Evolutionary conservation across 2,797 vertebrate species (phyloP), one percentile per base, ranked within the genome.

Genomic region (Melanogrammus aeglefinus): DNA sequence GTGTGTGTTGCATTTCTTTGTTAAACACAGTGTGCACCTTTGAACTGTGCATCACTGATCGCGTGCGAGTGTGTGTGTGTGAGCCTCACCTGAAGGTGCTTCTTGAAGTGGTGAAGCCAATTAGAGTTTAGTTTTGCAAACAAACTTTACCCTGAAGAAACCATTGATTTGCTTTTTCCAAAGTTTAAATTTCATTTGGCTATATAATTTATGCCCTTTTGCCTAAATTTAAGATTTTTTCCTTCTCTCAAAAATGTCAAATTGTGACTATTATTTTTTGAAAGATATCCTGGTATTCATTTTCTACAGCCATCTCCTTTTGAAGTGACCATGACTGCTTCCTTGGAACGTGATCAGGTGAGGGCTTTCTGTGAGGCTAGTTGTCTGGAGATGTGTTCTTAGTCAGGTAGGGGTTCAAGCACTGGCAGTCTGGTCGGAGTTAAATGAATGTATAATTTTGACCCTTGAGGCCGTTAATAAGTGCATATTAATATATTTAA

Each of bases 91-190:
- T n/a, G 4, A 27, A 74, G 2, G 41, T 39, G 77, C 74, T 76
- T 38, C 27, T 41, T 38, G 36, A 85, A 70, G 86, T 88, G 85
- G 86, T 79, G 85, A 88, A 87, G 72, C 83, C 86, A 88, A 91
- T 91, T 88, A 89, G 38, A 84, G 72, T 81, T 73, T 75, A 86
- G 72, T 63, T 80, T 57, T 57, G 47, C 47, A 47, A 13, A 47
- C 10, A 16, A 47, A 13, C 44, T 39, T 47, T 47, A 47, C 44
- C 44, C 44, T 47, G 13, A 47, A 47, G 44, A 13, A 47, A 47
- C 16, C 44, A 47, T 47, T 47, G 44, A 47, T 47, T 47, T 47
- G 16, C 44, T 47, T 47, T 16, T 12, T 14, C 44, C 41, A 12
- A 2, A 44, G 41, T 10, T 44, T 47, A 1, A 44, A 44, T 44